These are phyloP conservation scores for Malurus elegans DNA, from an alignment of 2,113 vertebrate species.

Conservation along the genomic window DNA sequence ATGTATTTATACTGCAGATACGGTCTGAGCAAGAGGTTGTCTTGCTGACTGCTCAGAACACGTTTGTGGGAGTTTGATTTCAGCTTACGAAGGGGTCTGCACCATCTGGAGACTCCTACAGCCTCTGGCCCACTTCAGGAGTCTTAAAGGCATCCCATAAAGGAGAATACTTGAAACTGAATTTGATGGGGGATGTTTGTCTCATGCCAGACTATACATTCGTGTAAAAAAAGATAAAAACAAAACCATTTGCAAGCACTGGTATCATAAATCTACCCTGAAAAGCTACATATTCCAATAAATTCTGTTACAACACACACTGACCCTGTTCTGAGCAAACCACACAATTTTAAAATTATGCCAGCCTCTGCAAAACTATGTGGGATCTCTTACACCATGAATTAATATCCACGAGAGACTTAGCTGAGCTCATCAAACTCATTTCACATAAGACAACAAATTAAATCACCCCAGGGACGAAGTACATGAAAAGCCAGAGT, in stretches of 20 bases:
- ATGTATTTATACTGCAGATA: slow-evolving; percentile 26
- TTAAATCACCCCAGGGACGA: slow-evolving; percentile 75
- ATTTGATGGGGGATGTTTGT: background rate
- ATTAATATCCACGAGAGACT: slow-evolving; percentile 78
- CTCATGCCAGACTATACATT: background rate
- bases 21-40: slow-evolving; percentile 4
- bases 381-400: slow-evolving; percentile 75
- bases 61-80: background rate
- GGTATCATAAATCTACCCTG: background rate
- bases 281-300: background rate
- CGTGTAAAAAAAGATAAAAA: background rate
- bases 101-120: slow-evolving; percentile 7
- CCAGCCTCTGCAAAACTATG: slow-evolving; percentile 73
- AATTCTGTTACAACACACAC: background rate
- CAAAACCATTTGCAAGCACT: background rate
- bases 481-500: slow-evolving; percentile 63
- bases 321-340: slow-evolving; percentile 64
- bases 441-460: slow-evolving; percentile 81
- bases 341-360: slow-evolving; percentile 61
- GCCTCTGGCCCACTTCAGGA: background rate
- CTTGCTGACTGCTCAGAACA: slow-evolving; percentile 41
- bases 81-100: background rate
- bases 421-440: slow-evolving; percentile 80
- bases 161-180: background rate
- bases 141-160: background rate